A percentile compares a stretch with the other conserved stretches of the same genome.
Conservation (phyloP, 2,113 vertebrate species). For the Sphyrna mokarran region DNA sequence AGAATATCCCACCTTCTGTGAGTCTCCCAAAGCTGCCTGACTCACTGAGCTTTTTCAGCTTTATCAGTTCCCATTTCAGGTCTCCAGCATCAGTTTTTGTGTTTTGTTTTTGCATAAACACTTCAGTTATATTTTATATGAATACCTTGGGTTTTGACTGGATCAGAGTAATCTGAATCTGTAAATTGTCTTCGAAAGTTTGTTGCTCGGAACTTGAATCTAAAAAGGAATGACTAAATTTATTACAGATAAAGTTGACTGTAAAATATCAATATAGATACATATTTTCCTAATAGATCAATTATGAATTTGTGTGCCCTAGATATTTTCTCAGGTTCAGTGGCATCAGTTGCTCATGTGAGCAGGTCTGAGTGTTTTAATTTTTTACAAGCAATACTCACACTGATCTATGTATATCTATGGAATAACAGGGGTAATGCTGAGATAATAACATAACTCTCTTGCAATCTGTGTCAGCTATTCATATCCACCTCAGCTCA, state of each 20-base stretch:
- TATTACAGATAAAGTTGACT: neutral
- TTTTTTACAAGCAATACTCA: neutral
- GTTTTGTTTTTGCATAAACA: neutral
- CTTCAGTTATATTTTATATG: neutral
- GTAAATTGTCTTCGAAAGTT: conserved; percentile 81
- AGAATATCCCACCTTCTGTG: no score
- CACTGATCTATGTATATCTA: neutral
- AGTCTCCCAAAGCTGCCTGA: no score
- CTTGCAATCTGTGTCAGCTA: neutral
- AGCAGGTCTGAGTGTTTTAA: neutral
- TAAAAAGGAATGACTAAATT: conserved; percentile 50
- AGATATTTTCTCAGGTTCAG: neutral
- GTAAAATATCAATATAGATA: neutral
- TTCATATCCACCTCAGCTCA: neutral
- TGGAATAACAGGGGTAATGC: neutral
- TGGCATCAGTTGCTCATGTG: neutral
- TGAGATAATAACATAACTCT: neutral
- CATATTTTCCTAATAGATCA: conserved; percentile 69
- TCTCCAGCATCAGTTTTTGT: no score
- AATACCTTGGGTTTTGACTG: conserved; percentile 82
- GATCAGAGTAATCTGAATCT: conserved; percentile 88
- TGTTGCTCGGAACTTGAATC: conserved; percentile 93
- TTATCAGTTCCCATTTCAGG: no score
- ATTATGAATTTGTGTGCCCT: neutral
- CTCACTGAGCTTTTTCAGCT: no score